These are phyloP conservation scores for Eulemur rufifrons DNA, from an alignment of 2,113 vertebrate species.

Conservation along the genomic window DNA sequence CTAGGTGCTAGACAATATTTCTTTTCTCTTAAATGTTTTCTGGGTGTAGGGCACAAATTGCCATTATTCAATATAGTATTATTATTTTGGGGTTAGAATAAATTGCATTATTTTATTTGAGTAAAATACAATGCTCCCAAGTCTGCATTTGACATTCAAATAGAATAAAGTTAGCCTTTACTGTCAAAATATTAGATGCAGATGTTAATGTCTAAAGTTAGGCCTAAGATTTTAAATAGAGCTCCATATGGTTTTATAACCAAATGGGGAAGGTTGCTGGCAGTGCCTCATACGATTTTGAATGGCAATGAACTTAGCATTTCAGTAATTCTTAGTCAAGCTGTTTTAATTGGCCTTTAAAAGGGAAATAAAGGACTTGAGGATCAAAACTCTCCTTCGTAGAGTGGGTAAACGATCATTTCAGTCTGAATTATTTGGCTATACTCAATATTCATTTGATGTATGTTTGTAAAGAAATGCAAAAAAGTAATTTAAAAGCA, in stretches of 20 bases:
- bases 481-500: constrained; percentile 73
- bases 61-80: constrained; percentile 51
- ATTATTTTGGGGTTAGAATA: constrained; percentile 68
- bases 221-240: constrained; percentile 82
- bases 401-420: constrained; percentile 76
- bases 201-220: constrained; percentile 85
- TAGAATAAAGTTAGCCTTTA: constrained; percentile 80
- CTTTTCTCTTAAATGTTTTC: not conserved
- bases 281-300: constrained; percentile 62
- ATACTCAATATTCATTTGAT: constrained; percentile 73
- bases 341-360: constrained; percentile 83
- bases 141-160: constrained; percentile 73
- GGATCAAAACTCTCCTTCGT: constrained; percentile 82
- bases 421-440: constrained; percentile 80
- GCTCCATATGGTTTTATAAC: constrained; percentile 77
- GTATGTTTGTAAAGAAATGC: constrained; percentile 72
- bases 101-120: constrained; percentile 55
- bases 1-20: constrained; percentile 1
- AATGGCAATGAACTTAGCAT: constrained; percentile 80
- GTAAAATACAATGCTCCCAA: constrained; percentile 66
- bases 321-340: constrained; percentile 82
- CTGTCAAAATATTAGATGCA: constrained; percentile 84
- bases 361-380: constrained; percentile 72
- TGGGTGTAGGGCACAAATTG: not conserved
- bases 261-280: constrained; percentile 52